Evolutionary conservation across 1,140 invertebrate genomes (phyloP).

Genomic region (Aplysia californica): DNA sequence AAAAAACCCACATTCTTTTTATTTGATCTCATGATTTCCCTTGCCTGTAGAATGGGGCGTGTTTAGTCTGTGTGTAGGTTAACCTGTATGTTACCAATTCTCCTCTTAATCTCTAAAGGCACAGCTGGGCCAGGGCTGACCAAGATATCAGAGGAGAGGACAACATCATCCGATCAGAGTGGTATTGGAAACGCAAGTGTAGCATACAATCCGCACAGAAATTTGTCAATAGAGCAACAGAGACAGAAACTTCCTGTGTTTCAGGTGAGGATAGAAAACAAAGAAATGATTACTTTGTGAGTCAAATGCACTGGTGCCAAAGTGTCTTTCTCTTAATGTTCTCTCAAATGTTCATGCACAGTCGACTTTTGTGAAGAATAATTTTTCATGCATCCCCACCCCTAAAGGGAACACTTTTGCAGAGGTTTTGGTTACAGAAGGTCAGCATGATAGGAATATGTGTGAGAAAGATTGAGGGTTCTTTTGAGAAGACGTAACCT

Average conservation of each 20-base stretch:
- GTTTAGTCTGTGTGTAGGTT: too few species aligned
- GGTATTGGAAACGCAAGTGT: slow-evolving; percentile 37
- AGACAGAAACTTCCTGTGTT: slow-evolving; percentile 83
- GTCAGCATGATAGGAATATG: too few species aligned
- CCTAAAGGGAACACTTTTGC: neutral
- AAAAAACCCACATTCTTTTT: too few species aligned
- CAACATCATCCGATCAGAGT: slow-evolving; percentile 18
- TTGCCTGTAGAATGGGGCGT: too few species aligned
- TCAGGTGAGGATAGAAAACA: too few species aligned
- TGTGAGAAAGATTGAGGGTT: too few species aligned
- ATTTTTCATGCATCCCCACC: neutral
- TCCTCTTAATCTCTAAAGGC: slow-evolving; percentile 27
- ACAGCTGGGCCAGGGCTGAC: slow-evolving; percentile 43
- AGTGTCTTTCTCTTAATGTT: neutral
- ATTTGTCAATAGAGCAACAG: slow-evolving; percentile 85
- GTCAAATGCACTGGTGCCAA: neutral
- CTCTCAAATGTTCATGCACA: neutral
- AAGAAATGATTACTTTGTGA: too few species aligned
- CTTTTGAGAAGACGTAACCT: too few species aligned
- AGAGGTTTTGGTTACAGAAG: too few species aligned
- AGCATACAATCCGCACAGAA: slow-evolving; percentile 76
- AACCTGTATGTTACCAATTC: too few species aligned
- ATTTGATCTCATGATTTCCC: too few species aligned
- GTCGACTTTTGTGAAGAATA: neutral
- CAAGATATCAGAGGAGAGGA: slow-evolving; percentile 43